Conservation (phyloP, 2,888 invertebrate genomes). For the Himalopsyche tibetana region DNA sequence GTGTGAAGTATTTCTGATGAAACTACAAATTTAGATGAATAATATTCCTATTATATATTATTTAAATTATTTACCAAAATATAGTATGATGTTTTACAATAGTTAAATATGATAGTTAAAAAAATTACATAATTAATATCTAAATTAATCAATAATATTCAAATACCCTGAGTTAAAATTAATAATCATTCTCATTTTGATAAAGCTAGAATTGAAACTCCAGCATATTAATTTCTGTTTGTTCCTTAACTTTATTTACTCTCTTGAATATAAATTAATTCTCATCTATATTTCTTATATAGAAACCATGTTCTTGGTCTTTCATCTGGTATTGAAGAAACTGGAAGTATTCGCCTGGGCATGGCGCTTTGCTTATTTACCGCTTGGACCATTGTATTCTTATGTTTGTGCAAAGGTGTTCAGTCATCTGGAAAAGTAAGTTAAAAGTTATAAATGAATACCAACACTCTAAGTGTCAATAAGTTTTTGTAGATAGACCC, state of each 20-base stretch:
- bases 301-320: slow-evolving; percentile 82
- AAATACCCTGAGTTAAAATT: background rate
- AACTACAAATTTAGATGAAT: too few species aligned
- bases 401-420: slow-evolving; percentile 87
- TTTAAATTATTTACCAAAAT: too few species aligned
- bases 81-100: too few species aligned
- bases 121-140: too few species aligned
- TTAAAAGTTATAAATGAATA: background rate
- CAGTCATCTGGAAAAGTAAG: slow-evolving; percentile 85
- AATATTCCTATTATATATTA: too few species aligned
- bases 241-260: background rate
- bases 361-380: slow-evolving; percentile 85
- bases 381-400: slow-evolving; percentile 88
- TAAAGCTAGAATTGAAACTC: background rate
- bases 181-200: background rate
- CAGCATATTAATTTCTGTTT: background rate
- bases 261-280: background rate
- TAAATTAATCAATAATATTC: too few species aligned
- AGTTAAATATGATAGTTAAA: too few species aligned
- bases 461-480: too few species aligned
- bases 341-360: slow-evolving; percentile 81
- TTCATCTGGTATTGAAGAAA: slow-evolving; percentile 85
- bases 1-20: too few species aligned
- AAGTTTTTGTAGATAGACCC: too few species aligned
- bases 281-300: slow-evolving; percentile 63